Evolutionary conservation across 2,888 invertebrate species (phyloP), one percentile per base, ranked within the genome.

Genomic region (Acheta domesticus): DNA sequence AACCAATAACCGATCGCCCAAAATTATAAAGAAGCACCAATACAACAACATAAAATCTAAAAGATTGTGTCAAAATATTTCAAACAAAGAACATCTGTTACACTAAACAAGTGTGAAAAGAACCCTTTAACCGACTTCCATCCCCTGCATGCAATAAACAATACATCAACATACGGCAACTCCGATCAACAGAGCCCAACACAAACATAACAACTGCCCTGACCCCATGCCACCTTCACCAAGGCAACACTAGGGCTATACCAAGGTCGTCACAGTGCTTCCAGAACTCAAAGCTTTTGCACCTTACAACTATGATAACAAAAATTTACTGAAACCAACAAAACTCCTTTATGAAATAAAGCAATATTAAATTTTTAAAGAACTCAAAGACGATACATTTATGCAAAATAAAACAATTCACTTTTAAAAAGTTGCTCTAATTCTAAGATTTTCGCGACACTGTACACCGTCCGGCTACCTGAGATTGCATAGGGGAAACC

Each of bases 91-190:
- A 80, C 74, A 79, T 75, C 75, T 79, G 77, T 80, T 62, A 80
- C 79, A 79, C 79, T 79, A 78, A 81, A 79, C 80, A 81, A 80
- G 79, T 81, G 81, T 74, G 62, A 75, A 79, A 80, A 81, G 81
- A 80, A 82, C 79, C 82, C 82, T 78, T 81, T 80, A 78, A 82
- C 82, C 82, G 80, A 80, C 80, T 82, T 82, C 82, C 80, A 82
- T 79, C 80, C 82, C 81, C 82, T 79, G 78, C 80, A 80, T 80
- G 80, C 80, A 75, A 62, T 62, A 77, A 80, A 80, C 75, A 80
- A 80, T 79, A 77, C 77, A 79, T 77, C 77, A 80, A 80, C 77
- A 80, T 78, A 80, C 80, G 81, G 75, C 75, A 49, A 48, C 75
- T 81, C 81, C 76, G 80, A 79, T 81, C 81, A 81, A 81, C 81